Evolutionary conservation across 2,888 invertebrate species (phyloP).

Genomic region (Zaprionus lineosus): DNA sequence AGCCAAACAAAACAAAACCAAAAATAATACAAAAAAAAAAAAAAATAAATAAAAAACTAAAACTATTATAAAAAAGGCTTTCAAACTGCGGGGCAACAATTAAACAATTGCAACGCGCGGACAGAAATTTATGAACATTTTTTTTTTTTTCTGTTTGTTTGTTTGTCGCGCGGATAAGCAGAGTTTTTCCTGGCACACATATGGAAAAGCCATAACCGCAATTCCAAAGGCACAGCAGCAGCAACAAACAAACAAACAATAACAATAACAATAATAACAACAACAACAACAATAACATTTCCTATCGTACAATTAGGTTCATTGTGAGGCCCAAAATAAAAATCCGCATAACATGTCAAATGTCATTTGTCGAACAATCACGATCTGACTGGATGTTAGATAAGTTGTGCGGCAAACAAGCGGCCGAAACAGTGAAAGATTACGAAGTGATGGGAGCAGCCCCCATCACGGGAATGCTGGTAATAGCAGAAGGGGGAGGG

Average conservation of each 20-base stretch:
- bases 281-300: conserved; percentile 14
- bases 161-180: conserved; percentile 43
- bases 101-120: conserved; percentile 74
- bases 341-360: conserved; percentile 73
- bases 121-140: conserved; percentile 62
- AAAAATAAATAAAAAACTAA: conserved; percentile 2
- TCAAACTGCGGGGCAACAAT: conserved; percentile 56
- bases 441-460: no score
- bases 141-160: conserved; percentile 31
- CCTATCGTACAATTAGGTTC: conserved; percentile 56
- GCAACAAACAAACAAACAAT: conserved; percentile 17
- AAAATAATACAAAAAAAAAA: neutral
- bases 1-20: neutral
- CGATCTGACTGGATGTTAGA: conserved; percentile 67
- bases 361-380: conserved; percentile 75
- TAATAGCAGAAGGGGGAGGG: neutral
- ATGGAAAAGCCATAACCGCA: conserved; percentile 7
- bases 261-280: conserved; percentile 13
- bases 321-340: conserved; percentile 37
- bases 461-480: no score
- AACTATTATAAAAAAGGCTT: no score
- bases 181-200: conserved; percentile 36
- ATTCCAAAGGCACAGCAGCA: conserved; percentile 2
- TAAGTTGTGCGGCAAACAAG: conserved; percentile 43
- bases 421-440: conserved; percentile 11